These are phyloP conservation scores for Penaeus vannamei DNA, from an alignment of 1,140 invertebrate species.

Conservation along the genomic window DNA sequence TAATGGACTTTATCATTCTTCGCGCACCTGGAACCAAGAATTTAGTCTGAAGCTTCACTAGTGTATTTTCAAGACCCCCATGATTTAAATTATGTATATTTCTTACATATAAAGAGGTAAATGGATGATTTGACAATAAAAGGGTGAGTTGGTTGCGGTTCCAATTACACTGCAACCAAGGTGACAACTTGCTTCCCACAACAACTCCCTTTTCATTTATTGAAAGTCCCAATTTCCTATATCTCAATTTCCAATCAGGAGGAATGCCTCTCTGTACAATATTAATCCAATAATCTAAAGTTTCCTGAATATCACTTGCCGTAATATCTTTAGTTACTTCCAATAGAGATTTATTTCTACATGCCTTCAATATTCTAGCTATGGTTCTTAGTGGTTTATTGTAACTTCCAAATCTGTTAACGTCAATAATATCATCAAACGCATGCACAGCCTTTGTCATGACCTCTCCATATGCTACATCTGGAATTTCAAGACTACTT, in stretches of 20 bases:
- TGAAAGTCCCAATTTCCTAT: no score
- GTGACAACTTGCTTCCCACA: no score
- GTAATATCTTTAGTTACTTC: neutral
- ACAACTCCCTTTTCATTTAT: no score
- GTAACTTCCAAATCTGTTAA: neutral
- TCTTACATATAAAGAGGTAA: conserved; percentile 18
- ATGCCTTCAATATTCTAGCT: conserved; percentile 6
- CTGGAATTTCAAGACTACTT: no score
- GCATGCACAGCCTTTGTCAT: no score
- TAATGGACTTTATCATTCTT: neutral
- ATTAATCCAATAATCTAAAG: conserved; percentile 5
- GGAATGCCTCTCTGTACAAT: no score
- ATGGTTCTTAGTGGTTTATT: neutral
- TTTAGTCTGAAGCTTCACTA: neutral
- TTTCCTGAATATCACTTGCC: neutral
- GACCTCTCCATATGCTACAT: no score
- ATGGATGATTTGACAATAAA: neutral
- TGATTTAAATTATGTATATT: conserved; percentile 21
- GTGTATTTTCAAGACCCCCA: neutral
- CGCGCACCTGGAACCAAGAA: neutral
- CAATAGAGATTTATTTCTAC: neutral
- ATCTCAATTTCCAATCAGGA: no score
- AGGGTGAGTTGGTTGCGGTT: no score
- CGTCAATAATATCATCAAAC: neutral
- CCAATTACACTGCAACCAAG: no score